Conservation (phyloP, 1,140 invertebrate genomes). For the Meloidogyne floridensis region DNA sequence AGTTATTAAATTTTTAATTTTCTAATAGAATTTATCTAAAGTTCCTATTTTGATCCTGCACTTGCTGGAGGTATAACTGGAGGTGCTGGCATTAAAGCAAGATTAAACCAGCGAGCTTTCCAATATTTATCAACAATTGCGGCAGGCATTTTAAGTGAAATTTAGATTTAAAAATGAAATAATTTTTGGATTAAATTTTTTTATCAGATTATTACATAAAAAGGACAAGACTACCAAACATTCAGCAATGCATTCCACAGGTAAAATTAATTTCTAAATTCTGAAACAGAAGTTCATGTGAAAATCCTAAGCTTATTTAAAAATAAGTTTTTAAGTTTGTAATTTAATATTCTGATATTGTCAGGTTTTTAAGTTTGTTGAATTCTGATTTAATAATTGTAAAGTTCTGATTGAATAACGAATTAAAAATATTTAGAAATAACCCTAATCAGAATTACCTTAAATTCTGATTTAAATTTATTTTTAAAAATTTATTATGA, state of each 20-base stretch:
- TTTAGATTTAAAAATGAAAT: slow-evolving; percentile 38
- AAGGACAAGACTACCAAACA: slow-evolving; percentile 60
- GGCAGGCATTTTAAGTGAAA: slow-evolving; percentile 51
- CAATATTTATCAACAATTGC: slow-evolving; percentile 58
- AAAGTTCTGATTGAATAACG: too few relatives aligned
- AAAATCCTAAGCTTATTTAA: too few relatives aligned
- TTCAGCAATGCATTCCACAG: slow-evolving; percentile 58
- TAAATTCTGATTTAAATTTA: too few relatives aligned
- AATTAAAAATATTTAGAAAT: too few relatives aligned
- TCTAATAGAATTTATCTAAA: not conserved
- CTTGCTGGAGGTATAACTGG: slow-evolving; percentile 53
- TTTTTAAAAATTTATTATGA: too few relatives aligned
- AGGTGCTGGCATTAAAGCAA: slow-evolving; percentile 60
- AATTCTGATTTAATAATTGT: too few relatives aligned
- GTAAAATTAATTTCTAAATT: slow-evolving; percentile 34
- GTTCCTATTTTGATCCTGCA: slow-evolving; percentile 55
- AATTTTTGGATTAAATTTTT: not conserved
- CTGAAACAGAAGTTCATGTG: not conserved
- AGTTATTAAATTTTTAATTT: not conserved
- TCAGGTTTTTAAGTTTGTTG: too few relatives aligned
- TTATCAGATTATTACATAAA: slow-evolving; percentile 25
- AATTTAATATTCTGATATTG: too few relatives aligned
- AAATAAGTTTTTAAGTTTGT: too few relatives aligned
- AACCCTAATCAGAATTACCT: too few relatives aligned
- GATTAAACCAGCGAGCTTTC: slow-evolving; percentile 58